Evolutionary conservation across 1,140 invertebrate genomes (phyloP), one percentile per base, ranked within the genome.

Genomic region (Tetraneura akinire): DNA sequence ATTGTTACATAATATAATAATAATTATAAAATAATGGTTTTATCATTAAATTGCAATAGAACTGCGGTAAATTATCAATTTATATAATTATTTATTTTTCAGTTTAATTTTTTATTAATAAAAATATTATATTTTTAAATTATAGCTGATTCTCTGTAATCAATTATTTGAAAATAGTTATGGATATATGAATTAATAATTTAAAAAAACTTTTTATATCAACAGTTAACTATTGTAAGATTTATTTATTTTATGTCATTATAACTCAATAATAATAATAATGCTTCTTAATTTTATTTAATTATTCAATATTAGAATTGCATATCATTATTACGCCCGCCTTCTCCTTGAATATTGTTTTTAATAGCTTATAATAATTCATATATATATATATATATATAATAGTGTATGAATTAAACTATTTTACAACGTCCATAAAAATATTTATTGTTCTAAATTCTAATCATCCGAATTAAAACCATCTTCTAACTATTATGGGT

Each of bases 211-310:
- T 13, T 8, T 47, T 47, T 47, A n/a, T 16, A 32, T n/a, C 9
- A 9, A 32, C 26, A 26, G 6, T 32, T n/a, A n/a, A 18, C 10
- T 18, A 32, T 62, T 62, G 18, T 9, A 26, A 60, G 60, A 32
- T 62, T 62, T 62, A 62, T 32, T 32, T 62, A 18, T 62, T 32
- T 62, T 62, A 62, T 62, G 14, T 29, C 16, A 62, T 62, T 32
- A n/a, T n/a, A 62, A 62, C 60, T 29, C 6, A 16, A 32, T 29
- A 3, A 29, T 18, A 62, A 62, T 62, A n/a, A n/a, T n/a, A n/a
- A n/a, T 62, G 16, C 60, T 62, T 37, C 8, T 62, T 3, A 9
- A 62, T 32, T 62, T 62, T 32, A 32, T 62, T 62, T 62, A 60
- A 29, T 60, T 60, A 60, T 23, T 60, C 26, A 26, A 60, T 60